A percentile compares a stretch with the other conserved stretches of the same genome.
These are phyloP conservation scores for Bufo bufo DNA, from an alignment of 2,113 vertebrate genomes.

Conservation along the genomic window DNA sequence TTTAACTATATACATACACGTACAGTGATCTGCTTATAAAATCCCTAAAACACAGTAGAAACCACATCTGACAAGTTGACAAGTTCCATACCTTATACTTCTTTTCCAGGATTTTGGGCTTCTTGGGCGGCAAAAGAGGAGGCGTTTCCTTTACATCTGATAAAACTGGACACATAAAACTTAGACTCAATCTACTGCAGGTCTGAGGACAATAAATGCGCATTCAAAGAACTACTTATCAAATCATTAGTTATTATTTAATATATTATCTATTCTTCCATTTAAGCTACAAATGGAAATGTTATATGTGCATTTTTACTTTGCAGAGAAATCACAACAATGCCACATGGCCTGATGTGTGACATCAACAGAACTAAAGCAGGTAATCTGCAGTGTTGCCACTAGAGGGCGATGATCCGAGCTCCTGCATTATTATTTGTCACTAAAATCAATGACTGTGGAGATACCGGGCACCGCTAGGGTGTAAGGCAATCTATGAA, in stretches of 20 bases:
- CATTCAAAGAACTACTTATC: neutral
- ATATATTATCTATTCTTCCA: neutral
- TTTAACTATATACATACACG: too few species aligned
- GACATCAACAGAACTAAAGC: neutral
- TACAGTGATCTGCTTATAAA: too few species aligned
- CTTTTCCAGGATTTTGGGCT: constrained; percentile 83
- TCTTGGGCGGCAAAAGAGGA: constrained; percentile 75
- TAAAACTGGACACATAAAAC: constrained; percentile 76
- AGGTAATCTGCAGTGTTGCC: neutral
- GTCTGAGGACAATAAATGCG: neutral
- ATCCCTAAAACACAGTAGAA: too few species aligned
- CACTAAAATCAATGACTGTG: neutral
- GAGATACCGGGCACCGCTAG: too few species aligned
- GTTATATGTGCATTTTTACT: neutral
- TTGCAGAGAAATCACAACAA: neutral
- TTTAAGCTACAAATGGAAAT: neutral
- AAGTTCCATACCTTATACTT: constrained; percentile 79
- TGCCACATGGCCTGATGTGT: neutral
- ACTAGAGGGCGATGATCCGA: neutral
- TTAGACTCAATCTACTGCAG: neutral
- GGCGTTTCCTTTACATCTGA: constrained; percentile 87
- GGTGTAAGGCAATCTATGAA: too few species aligned
- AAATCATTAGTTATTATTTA: too few species aligned
- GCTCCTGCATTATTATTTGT: neutral
- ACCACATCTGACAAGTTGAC: too few species aligned